Percentiles rank a stretch among this genome's conserved stretches.
Evolutionary conservation across 2,113 vertebrate genomes (phyloP).

Genomic region (Brienomyrus longianalis): DNA sequence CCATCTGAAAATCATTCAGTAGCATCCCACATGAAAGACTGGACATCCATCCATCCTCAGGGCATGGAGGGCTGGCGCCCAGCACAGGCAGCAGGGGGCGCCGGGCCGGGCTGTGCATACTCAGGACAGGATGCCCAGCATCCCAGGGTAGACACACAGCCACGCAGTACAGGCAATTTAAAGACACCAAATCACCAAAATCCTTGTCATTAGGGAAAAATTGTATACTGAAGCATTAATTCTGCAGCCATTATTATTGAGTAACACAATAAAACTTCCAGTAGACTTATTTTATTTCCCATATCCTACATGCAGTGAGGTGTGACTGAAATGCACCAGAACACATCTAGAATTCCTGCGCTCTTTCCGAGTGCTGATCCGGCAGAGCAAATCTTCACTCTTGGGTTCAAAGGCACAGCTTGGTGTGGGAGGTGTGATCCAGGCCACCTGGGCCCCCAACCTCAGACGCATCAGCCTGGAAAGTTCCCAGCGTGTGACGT

Average conservation of each 20-base stretch:
- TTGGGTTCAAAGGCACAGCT: neutral
- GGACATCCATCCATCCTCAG: neutral
- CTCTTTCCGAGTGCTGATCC: neutral
- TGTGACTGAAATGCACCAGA: neutral
- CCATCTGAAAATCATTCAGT: neutral
- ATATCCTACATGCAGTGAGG: neutral
- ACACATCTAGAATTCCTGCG: neutral
- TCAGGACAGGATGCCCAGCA: neutral
- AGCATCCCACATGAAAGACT: neutral
- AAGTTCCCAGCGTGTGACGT: conserved; percentile 13
- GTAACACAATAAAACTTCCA: neutral
- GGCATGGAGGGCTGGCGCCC: neutral
- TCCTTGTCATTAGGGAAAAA: neutral
- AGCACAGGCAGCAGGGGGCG: neutral
- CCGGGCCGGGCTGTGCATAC: neutral
- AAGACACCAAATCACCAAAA: neutral
- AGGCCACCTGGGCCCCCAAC: neutral
- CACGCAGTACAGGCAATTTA: neutral
- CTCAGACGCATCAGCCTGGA: neutral
- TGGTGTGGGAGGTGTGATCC: neutral
- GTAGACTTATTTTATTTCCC: neutral
- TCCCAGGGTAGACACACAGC: neutral
- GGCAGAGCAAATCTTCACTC: neutral
- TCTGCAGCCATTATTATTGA: neutral
- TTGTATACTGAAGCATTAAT: neutral